Evolutionary conservation across 2,888 invertebrate genomes (phyloP).

Genomic region (Sturmia bella): DNA sequence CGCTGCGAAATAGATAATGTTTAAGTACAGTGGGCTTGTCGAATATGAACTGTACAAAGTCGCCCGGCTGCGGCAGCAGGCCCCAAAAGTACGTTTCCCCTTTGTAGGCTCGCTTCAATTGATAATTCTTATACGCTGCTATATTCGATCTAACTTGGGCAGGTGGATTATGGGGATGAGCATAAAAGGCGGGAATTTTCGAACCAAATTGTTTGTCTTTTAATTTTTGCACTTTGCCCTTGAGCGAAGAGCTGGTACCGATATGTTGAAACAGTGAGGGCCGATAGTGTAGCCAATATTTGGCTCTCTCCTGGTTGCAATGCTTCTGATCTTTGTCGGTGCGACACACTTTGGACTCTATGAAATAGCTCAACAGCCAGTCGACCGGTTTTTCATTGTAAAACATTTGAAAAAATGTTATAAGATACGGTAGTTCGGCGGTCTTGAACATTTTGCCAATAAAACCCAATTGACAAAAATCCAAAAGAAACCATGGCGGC

Average conservation of each 20-base stretch:
- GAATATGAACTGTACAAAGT: conserved; percentile 91
- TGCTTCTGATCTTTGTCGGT: conserved; percentile 91
- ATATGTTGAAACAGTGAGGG: conserved; percentile 97
- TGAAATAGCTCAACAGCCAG: conserved; percentile 95
- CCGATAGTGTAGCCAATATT: conserved; percentile 92
- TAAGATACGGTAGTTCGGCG: conserved; percentile 91
- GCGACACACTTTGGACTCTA: conserved; percentile 94
- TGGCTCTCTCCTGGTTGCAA: conserved; percentile 89
- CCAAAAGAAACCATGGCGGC: conserved; percentile 92
- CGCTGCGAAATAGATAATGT: conserved; percentile 92
- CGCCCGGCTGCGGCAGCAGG: conserved; percentile 90
- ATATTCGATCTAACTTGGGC: conserved; percentile 88
- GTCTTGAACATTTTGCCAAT: conserved; percentile 96
- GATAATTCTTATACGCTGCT: conserved; percentile 90
- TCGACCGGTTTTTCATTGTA: conserved; percentile 98
- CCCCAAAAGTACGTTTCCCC: conserved; percentile 97
- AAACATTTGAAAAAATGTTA: conserved; percentile 97
- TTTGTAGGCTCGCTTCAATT: conserved; percentile 90
- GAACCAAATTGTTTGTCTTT: conserved; percentile 95
- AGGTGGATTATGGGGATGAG: conserved; percentile 88
- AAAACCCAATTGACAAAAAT: conserved; percentile 96
- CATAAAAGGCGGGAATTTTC: conserved; percentile 89
- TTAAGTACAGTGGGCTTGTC: conserved; percentile 84
- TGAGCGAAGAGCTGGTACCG: conserved; percentile 95
- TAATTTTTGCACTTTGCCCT: conserved; percentile 97